A percentile compares a stretch with the other conserved stretches of the same genome.
Conservation (phyloP, 2,888 invertebrate species). For the Parnassius smintheus region DNA sequence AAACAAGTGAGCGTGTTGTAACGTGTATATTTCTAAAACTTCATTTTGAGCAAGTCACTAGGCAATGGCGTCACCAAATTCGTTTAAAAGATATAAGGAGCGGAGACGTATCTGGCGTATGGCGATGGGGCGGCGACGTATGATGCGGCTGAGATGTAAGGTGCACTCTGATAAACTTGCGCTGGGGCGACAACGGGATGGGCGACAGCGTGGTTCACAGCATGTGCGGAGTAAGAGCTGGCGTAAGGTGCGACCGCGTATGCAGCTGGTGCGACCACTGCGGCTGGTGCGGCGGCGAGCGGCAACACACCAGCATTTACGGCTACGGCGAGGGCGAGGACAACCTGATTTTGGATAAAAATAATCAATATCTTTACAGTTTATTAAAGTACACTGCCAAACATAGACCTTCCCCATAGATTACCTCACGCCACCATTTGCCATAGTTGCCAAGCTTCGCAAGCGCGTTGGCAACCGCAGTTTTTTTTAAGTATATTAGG, state of each 20-base stretch:
- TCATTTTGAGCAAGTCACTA: conserved; percentile 73
- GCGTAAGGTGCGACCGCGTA: conserved; percentile 87
- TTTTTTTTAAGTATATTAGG: too few species aligned
- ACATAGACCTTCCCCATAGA: too few species aligned
- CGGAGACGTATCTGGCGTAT: conserved; percentile 38
- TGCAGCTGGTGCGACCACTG: conserved; percentile 82
- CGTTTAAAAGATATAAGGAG: conserved; percentile 57
- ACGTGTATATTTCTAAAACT: conserved; percentile 19
- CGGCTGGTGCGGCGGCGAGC: conserved; percentile 64
- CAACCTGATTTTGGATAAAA: conserved; percentile 44
- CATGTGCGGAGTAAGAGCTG: conserved; percentile 87
- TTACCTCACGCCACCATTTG: too few species aligned
- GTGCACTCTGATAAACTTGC: conserved; percentile 44
- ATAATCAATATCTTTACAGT: too few species aligned
- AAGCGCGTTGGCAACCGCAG: too few species aligned
- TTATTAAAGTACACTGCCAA: too few species aligned
- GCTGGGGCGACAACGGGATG: conserved; percentile 80
- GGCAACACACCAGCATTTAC: conserved; percentile 60
- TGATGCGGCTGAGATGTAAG: conserved; percentile 42
- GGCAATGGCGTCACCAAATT: conserved; percentile 71
- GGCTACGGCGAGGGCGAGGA: conserved; percentile 62
- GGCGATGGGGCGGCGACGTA: conserved; percentile 36
- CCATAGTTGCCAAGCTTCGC: too few species aligned
- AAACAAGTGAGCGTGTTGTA: conserved; percentile 3
- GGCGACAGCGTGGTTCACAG: conserved; percentile 88